Conservation (phyloP, 2,113 vertebrate genomes). For the rabbit (Oryctolagus cuniculus) region DNA sequence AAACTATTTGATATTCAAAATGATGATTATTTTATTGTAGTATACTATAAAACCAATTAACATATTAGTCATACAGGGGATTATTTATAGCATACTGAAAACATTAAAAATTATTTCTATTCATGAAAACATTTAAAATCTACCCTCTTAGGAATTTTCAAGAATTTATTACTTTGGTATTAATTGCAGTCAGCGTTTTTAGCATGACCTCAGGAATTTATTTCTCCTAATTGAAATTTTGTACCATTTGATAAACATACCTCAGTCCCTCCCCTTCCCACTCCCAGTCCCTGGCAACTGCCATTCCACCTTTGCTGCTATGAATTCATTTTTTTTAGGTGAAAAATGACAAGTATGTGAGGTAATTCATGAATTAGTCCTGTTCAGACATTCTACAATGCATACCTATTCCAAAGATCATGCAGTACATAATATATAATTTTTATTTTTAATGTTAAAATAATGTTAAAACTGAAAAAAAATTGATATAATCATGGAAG, state of each 20-base stretch:
- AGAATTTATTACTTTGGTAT: background rate
- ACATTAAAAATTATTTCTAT: background rate
- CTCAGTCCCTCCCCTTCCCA: no score
- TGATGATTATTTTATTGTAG: background rate
- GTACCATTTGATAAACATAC: background rate
- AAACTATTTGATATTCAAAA: slow-evolving; percentile 1
- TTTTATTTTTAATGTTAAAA: background rate
- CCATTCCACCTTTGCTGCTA: background rate
- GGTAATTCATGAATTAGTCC: background rate
- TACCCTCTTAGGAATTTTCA: background rate
- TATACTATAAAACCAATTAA: background rate
- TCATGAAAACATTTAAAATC: background rate
- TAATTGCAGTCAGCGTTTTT: background rate
- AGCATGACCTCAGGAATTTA: background rate
- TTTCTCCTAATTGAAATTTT: background rate
- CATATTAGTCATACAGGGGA: background rate
- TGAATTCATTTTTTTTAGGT: background rate
- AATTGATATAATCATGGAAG: background rate
- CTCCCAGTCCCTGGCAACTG: background rate
- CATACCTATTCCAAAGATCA: background rate
- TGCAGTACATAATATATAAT: background rate
- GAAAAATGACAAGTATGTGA: background rate
- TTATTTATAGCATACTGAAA: background rate
- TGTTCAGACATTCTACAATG: background rate
- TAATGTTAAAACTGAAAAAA: background rate